Evolutionary conservation across 1,140 invertebrate genomes (phyloP), one percentile per base, ranked within the genome.

Genomic region (Thereuonema tuberculata): DNA sequence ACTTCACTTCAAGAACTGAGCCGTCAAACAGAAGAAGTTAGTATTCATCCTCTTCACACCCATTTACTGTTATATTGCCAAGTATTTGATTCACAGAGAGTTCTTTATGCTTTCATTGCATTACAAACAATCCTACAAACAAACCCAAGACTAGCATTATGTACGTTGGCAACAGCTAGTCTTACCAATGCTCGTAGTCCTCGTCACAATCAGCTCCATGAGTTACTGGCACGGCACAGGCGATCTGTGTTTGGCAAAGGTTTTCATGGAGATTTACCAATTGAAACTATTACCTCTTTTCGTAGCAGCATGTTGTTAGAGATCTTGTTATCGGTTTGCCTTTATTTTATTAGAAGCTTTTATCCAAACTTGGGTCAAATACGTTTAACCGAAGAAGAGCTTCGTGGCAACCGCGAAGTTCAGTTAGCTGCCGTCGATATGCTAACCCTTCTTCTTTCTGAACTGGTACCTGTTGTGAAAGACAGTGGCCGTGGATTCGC

Each of bases 241-340:
- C 89, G 89, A 67, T 88, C 85, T 60, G 79, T 90, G 3, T 82
- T 87, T 65, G 88, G 88, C 1, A 81, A 83, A 66, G 84, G 84
- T 57, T 92, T 90, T 71, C 78, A 81, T 61, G 84, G 86, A 2
- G 84, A 85, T 53, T 65, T 75, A 56, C 68, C 82, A 1, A 73
- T 72, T 48, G 77, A 78, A 48, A 70, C 80, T 31, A 63, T 75
- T 53, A 73, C 70, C 49, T 72, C 71, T 57, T 77, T 73, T 64
- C 70, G 86, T 1, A 88, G 84, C 52, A 85, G 82, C 67, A 92
- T 89, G 83, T 89, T 89, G 67, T 72, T 93, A 28, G 89, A 93
- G 71, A 79, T 89, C 17, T 70, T 92, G 20, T 82, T 93, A 58
- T 82, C 82, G 0, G 75, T 87, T 25, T 86, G 86, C 69, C 73